A percentile compares a stretch with the other conserved stretches of the same genome.
phyloP scores from a whole-genome alignment of 2,797 vertebrate genomes.

The Phyllotis vaccarum region DNA sequence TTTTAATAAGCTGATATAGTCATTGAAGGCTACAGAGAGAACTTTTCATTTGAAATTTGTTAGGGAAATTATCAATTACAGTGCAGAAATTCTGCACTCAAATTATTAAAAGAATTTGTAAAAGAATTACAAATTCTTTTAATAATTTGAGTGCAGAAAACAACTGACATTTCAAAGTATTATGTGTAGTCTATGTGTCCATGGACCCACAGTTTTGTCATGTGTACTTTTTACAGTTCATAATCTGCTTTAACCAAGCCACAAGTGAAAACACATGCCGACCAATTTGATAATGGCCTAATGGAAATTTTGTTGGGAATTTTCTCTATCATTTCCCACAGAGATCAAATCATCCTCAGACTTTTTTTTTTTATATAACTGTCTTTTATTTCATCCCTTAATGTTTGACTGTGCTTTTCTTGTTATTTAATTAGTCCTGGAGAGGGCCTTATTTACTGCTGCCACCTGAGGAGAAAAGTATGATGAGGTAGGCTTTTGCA shows the following conservation, averaged over 20 bases:
- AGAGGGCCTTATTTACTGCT: slow-evolving; percentile 42
- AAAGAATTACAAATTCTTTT: slow-evolving; percentile 6
- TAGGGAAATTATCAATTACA: neutral
- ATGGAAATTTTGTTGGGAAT: slow-evolving; percentile 65
- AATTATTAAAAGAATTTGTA: no score
- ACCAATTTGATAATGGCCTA: slow-evolving; percentile 52
- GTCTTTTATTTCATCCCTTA: slow-evolving; percentile 44
- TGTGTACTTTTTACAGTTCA: neutral
- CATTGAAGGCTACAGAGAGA: slow-evolving; percentile 8
- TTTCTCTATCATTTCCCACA: slow-evolving; percentile 56
- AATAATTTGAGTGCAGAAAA: slow-evolving; percentile 6
- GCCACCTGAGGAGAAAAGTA: slow-evolving; percentile 69
- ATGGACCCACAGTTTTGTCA: neutral
- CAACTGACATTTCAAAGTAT: neutral
- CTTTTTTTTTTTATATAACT: neutral
- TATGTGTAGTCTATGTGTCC: neutral
- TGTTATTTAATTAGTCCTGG: slow-evolving; percentile 71
- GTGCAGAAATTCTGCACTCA: no score
- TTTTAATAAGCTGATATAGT: neutral
- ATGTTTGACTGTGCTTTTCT: slow-evolving; percentile 33
- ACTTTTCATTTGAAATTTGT: neutral
- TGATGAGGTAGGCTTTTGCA: slow-evolving; percentile 77
- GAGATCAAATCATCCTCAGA: slow-evolving; percentile 52
- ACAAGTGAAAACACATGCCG: slow-evolving; percentile 27
- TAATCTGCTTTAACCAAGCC: neutral